Base-by-base conservation (phyloP, 2,888 invertebrate genomes). In the Amitus sp. region DNA sequence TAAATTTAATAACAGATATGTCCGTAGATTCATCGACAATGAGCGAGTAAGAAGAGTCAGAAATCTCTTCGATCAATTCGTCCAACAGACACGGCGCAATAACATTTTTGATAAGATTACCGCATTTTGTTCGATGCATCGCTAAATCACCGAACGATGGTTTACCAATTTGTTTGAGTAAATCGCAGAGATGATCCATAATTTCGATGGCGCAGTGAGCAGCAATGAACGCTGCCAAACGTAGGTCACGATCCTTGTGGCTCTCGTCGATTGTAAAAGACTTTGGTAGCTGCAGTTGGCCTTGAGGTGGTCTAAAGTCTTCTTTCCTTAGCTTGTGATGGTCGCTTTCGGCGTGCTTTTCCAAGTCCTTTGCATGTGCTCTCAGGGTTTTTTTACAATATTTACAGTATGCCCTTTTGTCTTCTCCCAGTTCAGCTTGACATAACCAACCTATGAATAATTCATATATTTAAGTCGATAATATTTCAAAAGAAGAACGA, bases 11-110 rank as follows among this genome's bases (percentile, higher is more conserved):
- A 17, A 47, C 46, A 7, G 60, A 49, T 4, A 65, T 23, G 47
- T 62, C 66, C 1, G 68, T 65, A 3, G 62, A 62, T 42, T 68
- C 65, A 45, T 69, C 66, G 12, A 69, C 47, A 1, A 69, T 63
- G 9, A 67, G 19, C 1, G 66, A 64, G 27, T 27, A 63, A 43
- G 46, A 46, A 19, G 33, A 54, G 18, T 47, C 33, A 10, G 56
- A 52, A 28, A 62, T 56, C 15, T 65, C 60, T 19, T 47, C 39
- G 5, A 65, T 17, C n/a, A 60, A 34, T 42, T 62, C 56, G 13
- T 46, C 13, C 0, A 59, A 12, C 20, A 64, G 40, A 30, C 46
- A 47, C 18, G 66, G 52, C 1, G 61, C 57, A 37, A 66, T 45
- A 4, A 66, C 52, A 37, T 57, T 28, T 34, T 48, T 54, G 15